Evolutionary conservation across 2,797 vertebrate species (phyloP).

Genomic region (Trachops cirrhosus): DNA sequence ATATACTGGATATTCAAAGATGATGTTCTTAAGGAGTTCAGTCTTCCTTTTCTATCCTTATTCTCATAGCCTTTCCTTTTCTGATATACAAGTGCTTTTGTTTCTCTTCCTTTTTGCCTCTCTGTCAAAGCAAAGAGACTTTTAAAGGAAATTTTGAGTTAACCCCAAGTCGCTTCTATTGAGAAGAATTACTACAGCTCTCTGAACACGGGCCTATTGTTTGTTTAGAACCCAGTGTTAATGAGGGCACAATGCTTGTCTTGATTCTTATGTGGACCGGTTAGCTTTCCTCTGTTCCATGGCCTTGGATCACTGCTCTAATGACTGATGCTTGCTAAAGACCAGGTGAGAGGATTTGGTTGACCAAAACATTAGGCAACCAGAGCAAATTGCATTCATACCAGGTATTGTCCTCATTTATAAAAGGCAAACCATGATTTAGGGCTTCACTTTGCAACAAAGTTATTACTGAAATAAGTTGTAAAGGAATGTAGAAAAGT

Average conservation of each 20-base stretch:
- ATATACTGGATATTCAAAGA: not conserved
- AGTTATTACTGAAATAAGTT: slow-evolving; percentile 44
- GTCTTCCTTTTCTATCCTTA: not conserved
- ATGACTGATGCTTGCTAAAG: slow-evolving; percentile 38
- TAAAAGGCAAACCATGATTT: slow-evolving; percentile 35
- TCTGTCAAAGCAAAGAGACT: slow-evolving; percentile 53
- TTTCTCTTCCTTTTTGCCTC: slow-evolving; percentile 49
- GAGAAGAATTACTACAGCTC: slow-evolving; percentile 48
- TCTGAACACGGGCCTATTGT: slow-evolving; percentile 61
- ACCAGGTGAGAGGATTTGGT: slow-evolving; percentile 59
- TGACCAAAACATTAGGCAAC: slow-evolving; percentile 21
- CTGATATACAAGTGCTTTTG: slow-evolving; percentile 27
- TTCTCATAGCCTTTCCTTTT: slow-evolving; percentile 22
- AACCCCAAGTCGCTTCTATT: slow-evolving; percentile 24
- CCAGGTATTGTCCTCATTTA: slow-evolving; percentile 2
- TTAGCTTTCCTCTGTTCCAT: slow-evolving; percentile 48
- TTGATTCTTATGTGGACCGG: slow-evolving; percentile 50
- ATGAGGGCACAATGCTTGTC: slow-evolving; percentile 68
- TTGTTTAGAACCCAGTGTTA: slow-evolving; percentile 68
- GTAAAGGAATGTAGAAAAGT: slow-evolving; percentile 37
- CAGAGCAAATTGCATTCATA: not conserved
- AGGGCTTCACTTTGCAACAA: slow-evolving; percentile 47
- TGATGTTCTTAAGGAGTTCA: not conserved
- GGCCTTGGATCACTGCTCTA: slow-evolving; percentile 36
- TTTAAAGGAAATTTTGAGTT: slow-evolving; percentile 57